Percentiles rank a stretch among this genome's conserved stretches.
phyloP scores from a whole-genome alignment of 92 coral and sea anemone species.

The Muricea muricata region DNA sequence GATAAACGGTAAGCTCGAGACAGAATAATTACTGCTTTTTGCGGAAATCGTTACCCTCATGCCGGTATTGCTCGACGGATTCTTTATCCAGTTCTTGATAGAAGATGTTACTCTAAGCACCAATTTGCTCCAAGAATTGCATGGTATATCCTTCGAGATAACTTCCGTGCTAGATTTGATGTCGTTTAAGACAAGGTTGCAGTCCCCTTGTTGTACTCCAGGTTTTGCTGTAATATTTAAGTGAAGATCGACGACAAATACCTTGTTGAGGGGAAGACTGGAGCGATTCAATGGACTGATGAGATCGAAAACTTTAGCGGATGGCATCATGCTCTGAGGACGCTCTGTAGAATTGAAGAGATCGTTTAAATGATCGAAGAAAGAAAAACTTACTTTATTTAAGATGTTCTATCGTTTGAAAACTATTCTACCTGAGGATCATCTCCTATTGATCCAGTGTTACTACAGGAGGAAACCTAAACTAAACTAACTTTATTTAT shows the following conservation, averaged over 20 bases:
- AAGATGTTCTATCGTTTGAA: too few relatives aligned
- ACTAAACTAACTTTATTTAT: too few relatives aligned
- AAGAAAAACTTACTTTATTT: too few relatives aligned
- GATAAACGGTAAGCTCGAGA: neutral
- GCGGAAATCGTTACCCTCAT: neutral
- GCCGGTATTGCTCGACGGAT: neutral
- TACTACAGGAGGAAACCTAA: too few relatives aligned
- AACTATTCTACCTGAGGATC: too few relatives aligned
- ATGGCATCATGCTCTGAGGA: neutral
- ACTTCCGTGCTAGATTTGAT: neutral
- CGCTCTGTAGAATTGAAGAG: neutral
- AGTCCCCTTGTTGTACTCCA: neutral
- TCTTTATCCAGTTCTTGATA: neutral
- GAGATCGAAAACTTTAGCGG: neutral
- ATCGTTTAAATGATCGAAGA: neutral
- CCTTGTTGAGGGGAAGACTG: neutral
- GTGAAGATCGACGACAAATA: neutral
- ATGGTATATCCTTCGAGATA: neutral
- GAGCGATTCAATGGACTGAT: neutral
- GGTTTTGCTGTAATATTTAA: neutral
- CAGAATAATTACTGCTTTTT: neutral
- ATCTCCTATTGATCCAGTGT: too few relatives aligned
- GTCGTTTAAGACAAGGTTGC: neutral
- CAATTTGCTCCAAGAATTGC: neutral
- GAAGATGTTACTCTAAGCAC: neutral